phyloP scores from a whole-genome alignment of 2,888 invertebrate genomes.

The Acronicta aceris region DNA sequence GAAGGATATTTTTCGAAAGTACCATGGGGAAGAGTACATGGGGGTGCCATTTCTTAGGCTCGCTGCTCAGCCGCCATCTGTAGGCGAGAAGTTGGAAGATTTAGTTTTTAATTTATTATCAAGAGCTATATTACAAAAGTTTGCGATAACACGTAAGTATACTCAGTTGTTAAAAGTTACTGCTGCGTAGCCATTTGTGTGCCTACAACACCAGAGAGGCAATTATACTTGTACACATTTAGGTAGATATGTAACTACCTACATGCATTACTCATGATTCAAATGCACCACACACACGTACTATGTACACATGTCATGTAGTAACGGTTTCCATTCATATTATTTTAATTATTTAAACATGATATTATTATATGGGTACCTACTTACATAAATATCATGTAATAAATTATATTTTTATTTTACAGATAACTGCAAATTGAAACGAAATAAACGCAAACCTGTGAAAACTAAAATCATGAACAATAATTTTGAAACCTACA shows the following conservation, averaged over 20 bases:
- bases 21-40: conserved; percentile 81
- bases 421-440: conserved; percentile 84
- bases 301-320: too few species aligned
- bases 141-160: conserved; percentile 89
- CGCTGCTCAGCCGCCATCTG: conserved; percentile 91
- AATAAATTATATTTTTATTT: conserved; percentile 16
- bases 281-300: too few species aligned
- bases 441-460: conserved; percentile 82
- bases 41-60: conserved; percentile 92
- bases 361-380: too few species aligned
- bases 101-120: conserved; percentile 87
- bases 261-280: too few species aligned
- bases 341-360: too few species aligned
- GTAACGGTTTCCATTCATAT: too few species aligned
- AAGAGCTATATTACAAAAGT: conserved; percentile 91
- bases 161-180: too few species aligned
- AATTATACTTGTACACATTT: too few species aligned
- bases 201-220: too few species aligned
- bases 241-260: too few species aligned
- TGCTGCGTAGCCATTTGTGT: too few species aligned
- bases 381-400: too few species aligned
- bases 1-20: conserved; percentile 69
- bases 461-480: conserved; percentile 70
- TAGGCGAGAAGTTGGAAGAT: conserved; percentile 85
- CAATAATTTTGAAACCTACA: conserved; percentile 73